A percentile compares a stretch with the other conserved stretches of the same genome.
phyloP scores from a whole-genome alignment of 2,888 invertebrate species.

The Gasteruption jaculator region DNA sequence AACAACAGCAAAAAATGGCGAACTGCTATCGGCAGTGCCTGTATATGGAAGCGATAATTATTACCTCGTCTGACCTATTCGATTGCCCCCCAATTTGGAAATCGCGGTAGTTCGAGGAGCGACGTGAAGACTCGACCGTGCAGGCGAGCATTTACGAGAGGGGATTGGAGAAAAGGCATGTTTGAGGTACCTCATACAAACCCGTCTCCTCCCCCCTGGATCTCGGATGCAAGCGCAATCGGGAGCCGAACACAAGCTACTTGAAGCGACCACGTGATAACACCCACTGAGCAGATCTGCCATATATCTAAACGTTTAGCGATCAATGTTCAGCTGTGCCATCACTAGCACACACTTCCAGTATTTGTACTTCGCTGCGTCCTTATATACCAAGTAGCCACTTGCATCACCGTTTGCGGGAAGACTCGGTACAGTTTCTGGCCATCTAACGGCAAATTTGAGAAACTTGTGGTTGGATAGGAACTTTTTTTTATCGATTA shows the following conservation, averaged over 20 bases:
- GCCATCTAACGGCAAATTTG: slow-evolving; percentile 15
- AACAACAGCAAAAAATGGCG: slow-evolving; percentile 52
- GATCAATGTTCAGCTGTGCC: slow-evolving; percentile 63
- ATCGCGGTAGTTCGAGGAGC: slow-evolving; percentile 63
- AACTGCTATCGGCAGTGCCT: slow-evolving; percentile 56
- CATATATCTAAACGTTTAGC: slow-evolving; percentile 53
- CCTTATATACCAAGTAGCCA: slow-evolving; percentile 26
- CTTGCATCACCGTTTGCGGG: slow-evolving; percentile 22
- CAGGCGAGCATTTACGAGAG: slow-evolving; percentile 46
- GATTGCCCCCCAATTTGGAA: slow-evolving; percentile 61
- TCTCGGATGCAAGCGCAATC: slow-evolving; percentile 53
- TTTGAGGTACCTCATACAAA: too few species aligned
- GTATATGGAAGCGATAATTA: slow-evolving; percentile 57
- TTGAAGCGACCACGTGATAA: slow-evolving; percentile 62
- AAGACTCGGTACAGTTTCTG: slow-evolving; percentile 15
- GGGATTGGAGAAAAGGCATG: slow-evolving; percentile 25
- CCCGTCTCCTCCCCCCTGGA: too few species aligned
- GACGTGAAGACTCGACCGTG: slow-evolving; percentile 55
- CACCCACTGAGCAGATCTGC: slow-evolving; percentile 65
- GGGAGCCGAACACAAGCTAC: slow-evolving; percentile 57
- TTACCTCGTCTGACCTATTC: slow-evolving; percentile 57
- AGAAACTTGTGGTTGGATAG: too few species aligned
- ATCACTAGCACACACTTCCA: slow-evolving; percentile 62
- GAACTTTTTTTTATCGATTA: too few species aligned
- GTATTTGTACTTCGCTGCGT: accelerated